Conservation (phyloP, 1,140 invertebrate species). For the Thereuonema tuberculata region DNA sequence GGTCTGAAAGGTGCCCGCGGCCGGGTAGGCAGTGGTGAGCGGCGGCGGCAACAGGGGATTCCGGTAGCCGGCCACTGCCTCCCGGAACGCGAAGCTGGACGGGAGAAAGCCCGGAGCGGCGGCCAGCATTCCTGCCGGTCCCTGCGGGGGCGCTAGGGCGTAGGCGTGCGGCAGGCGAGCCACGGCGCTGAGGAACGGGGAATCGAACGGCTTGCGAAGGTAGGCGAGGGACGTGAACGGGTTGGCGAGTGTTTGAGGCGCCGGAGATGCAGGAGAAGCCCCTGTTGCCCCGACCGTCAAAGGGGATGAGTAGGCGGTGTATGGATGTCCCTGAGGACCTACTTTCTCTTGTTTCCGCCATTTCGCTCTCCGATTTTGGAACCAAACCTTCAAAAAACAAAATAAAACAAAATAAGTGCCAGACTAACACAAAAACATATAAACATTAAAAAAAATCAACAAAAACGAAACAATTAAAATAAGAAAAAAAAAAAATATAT, state of each 20-base stretch:
- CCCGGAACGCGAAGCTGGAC: background rate
- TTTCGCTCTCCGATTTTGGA: constrained; percentile 37
- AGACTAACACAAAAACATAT: background rate
- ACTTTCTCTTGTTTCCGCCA: constrained; percentile 35
- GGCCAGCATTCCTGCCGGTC: background rate
- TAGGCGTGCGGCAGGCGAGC: constrained; percentile 11
- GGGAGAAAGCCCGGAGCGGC: background rate
- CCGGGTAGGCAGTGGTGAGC: background rate
- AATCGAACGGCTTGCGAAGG: constrained; percentile 65
- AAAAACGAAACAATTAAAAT: background rate
- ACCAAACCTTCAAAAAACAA: constrained; percentile 33
- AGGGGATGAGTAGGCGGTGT: constrained; percentile 57
- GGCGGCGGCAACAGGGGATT: background rate
- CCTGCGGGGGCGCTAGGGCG: constrained; percentile 22
- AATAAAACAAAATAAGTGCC: constrained; percentile 2
- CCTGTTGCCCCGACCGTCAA: constrained; percentile 41
- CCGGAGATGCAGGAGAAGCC: constrained; percentile 35
- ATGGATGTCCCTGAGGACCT: constrained; percentile 71
- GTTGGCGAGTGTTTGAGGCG: constrained; percentile 36
- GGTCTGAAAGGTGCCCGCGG: background rate
- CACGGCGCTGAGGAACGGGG: constrained; percentile 14
- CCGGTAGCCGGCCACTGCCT: background rate
- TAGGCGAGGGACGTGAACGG: constrained; percentile 50
- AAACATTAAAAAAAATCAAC: background rate
- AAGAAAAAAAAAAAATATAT: no score